Base-by-base conservation (phyloP, 2,113 vertebrate genomes). In the Strigops habroptila region DNA sequence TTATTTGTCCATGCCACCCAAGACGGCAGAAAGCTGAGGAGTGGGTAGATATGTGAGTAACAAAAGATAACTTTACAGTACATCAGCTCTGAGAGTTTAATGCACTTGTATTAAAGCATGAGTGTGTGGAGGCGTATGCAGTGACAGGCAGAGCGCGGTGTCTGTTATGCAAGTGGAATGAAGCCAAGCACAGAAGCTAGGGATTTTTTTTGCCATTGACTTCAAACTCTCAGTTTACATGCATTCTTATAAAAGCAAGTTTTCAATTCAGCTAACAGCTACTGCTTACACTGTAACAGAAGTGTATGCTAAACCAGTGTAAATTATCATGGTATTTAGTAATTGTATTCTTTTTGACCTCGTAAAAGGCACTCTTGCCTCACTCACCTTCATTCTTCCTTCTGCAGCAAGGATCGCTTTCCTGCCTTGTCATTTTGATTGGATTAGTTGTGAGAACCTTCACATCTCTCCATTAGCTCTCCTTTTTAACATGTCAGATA, bases 51-150 rank as follows among this genome's bases (percentile, higher is more conserved):
- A 44, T 30, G 78, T 81, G 82, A 94, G 74, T n/a, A 97, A 92
- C 86, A 95, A 52, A 62, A 96, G 69, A 57, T 76, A 96, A 82
- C 83, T 95, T 93, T 97, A 63, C 89, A 94, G 91, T 91, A 88
- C 93, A 77, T 92, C 91, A 95, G 86, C 84, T 84, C 25, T 35
- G 93, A 12, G 87, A 86, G 65, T 67, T 96, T 93, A 55, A 80
- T 74, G 85, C n/a, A 55, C 71, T 94, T 96, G 43, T 73, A 91
- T 68, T 90, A 74, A 93, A 95, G 43, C 28, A 46, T 14, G 60
- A 95, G 78, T 6, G 14, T 49, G 49, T 79, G 93, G 96, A 86
- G 92, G 96, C 44, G 83, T 96, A 67, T 25, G 82, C 84, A 88
- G 91, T 14, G 87, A 96, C 95, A 97, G 89, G 82, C 75, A 96